phyloP scores from a whole-genome alignment of 92 coral and sea anemone species.

The Pocillopora grandis region DNA sequence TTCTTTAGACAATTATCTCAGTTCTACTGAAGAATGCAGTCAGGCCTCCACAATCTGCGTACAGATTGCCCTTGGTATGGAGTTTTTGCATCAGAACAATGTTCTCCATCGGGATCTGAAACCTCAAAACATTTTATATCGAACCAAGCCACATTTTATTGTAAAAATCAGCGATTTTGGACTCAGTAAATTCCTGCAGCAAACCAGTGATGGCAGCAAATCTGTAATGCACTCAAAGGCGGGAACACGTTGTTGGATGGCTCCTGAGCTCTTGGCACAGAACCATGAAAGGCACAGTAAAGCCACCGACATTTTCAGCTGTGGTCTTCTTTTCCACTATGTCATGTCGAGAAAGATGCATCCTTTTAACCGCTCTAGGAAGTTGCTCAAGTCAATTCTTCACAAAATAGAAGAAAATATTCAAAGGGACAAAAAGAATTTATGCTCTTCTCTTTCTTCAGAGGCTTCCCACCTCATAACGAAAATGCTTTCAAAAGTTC shows the following conservation, averaged over 20 bases:
- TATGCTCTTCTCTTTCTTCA: slow-evolving; percentile 27
- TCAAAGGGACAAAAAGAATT: background rate
- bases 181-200: slow-evolving; percentile 30
- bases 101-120: slow-evolving; percentile 64
- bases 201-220: background rate
- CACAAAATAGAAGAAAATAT: slow-evolving; percentile 51
- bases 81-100: slow-evolving; percentile 32
- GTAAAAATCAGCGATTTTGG: slow-evolving; percentile 57
- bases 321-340: slow-evolving; percentile 47
- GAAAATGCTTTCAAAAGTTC: slow-evolving; percentile 8
- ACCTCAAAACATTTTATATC: slow-evolving; percentile 55
- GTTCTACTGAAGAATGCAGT: background rate
- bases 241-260: slow-evolving; percentile 66
- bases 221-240: slow-evolving; percentile 29
- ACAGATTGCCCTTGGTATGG: slow-evolving; percentile 27
- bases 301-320: slow-evolving; percentile 50
- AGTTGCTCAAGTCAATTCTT: background rate
- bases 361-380: slow-evolving; percentile 40
- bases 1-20: slow-evolving; percentile 41
- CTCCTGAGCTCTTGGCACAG: slow-evolving; percentile 44
- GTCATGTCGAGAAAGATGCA: slow-evolving; percentile 49
- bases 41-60: slow-evolving; percentile 21
- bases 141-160: slow-evolving; percentile 2
- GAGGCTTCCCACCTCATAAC: slow-evolving; percentile 58
- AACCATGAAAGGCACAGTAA: slow-evolving; percentile 9